Percentiles rank a stretch among this genome's conserved stretches.
Evolutionary conservation across 35 echinoderm and acorn worm genomes (phyloP).

Genomic region (Chiridota heheva): DNA sequence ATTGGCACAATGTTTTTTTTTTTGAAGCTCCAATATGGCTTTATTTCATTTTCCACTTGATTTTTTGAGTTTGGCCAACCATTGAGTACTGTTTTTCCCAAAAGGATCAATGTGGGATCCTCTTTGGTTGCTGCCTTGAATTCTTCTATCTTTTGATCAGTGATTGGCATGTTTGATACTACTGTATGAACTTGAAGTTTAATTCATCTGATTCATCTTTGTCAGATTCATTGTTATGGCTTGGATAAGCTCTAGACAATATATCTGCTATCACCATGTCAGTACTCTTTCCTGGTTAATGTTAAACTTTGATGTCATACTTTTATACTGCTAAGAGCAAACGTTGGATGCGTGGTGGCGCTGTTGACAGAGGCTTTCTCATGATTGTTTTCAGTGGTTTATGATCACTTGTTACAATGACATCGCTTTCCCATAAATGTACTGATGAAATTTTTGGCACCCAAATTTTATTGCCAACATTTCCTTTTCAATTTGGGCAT

Average conservation of each 20-base stretch:
- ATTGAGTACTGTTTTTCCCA: background rate
- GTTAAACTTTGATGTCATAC: conserved; percentile 19
- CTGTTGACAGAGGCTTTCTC: conserved; percentile 3
- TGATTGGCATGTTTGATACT: conserved; percentile 6
- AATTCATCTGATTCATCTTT: background rate
- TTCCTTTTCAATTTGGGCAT: conserved; percentile 49
- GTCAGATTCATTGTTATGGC: background rate
- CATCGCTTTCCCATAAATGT: conserved; percentile 1
- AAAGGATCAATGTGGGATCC: no score
- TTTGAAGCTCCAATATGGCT: conserved; percentile 45
- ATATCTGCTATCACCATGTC: conserved; percentile 43
- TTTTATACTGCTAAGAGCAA: background rate
- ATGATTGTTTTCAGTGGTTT: conserved; percentile 32
- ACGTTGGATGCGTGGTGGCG: conserved; percentile 29
- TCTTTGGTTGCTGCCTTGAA: no score
- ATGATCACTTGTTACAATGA: conserved; percentile 21
- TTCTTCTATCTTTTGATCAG: no score
- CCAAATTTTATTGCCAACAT: conserved; percentile 30
- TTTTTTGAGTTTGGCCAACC: conserved; percentile 42
- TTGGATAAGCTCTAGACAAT: conserved; percentile 29
- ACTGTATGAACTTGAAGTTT: conserved; percentile 46
- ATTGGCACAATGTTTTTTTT: conserved; percentile 28
- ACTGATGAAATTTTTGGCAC: conserved; percentile 26
- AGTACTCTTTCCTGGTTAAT: conserved; percentile 41
- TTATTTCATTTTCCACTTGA: conserved; percentile 25